Conservation (phyloP, 2,797 vertebrate genomes). For the Gephyroberyx darwinii region DNA sequence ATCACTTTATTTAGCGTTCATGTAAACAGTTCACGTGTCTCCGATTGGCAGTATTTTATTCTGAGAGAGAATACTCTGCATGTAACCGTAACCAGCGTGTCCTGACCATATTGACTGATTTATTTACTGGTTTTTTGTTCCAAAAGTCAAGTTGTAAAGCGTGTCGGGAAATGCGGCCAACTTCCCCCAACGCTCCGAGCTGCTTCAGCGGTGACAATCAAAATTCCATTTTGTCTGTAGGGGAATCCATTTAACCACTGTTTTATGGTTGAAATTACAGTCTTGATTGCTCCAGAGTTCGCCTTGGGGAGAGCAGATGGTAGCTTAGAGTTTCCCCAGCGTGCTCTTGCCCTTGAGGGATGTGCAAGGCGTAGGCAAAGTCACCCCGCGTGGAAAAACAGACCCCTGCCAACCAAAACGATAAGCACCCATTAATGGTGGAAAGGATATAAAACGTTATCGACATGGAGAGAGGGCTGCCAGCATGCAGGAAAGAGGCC, state of each 20-base stretch:
- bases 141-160: background rate
- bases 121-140: constrained; percentile 1
- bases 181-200: background rate
- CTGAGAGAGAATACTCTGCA: background rate
- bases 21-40: constrained; percentile 9
- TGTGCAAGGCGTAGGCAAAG: constrained; percentile 26
- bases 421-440: constrained; percentile 51
- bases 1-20: constrained; percentile 5
- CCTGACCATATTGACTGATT: background rate
- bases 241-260: constrained; percentile 55
- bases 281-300: constrained; percentile 41
- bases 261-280: constrained; percentile 57
- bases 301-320: constrained; percentile 53
- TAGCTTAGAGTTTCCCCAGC: constrained; percentile 13
- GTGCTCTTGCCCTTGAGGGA: constrained; percentile 24
- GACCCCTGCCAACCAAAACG: constrained; percentile 49
- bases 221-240: constrained; percentile 31
- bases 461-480: constrained; percentile 5
- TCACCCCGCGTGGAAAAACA: constrained; percentile 28
- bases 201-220: constrained; percentile 16
- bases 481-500: constrained; percentile 35
- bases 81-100: background rate
- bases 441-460: constrained; percentile 39
- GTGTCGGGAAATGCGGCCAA: constrained; percentile 25
- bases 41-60: constrained; percentile 13